These are phyloP conservation scores for Eudorcas thomsonii DNA, from an alignment of 2,113 vertebrate genomes.

Conservation along the genomic window DNA sequence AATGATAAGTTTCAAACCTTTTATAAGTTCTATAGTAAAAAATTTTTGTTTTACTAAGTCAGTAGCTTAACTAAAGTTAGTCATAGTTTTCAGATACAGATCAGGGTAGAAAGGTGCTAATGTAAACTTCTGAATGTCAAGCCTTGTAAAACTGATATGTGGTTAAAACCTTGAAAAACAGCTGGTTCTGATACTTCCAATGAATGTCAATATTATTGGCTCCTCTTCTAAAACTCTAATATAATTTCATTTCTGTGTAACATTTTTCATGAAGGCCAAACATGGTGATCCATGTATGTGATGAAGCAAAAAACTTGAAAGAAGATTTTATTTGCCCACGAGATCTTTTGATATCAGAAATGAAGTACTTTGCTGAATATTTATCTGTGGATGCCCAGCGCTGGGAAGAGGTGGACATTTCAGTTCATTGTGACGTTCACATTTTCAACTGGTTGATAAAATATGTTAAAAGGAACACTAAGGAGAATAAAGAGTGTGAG, in stretches of 20 bases:
- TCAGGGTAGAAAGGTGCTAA: background rate
- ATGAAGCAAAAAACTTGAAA: slow-evolving; percentile 97
- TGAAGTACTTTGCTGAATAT: slow-evolving; percentile 98
- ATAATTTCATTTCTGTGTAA: slow-evolving; percentile 63
- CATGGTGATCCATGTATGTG: slow-evolving; percentile 99
- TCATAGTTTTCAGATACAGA: background rate
- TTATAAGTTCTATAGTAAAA: slow-evolving; percentile 6
- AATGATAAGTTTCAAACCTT: slow-evolving; percentile 20
- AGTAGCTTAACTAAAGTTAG: slow-evolving; percentile 28
- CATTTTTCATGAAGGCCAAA: slow-evolving; percentile 85
- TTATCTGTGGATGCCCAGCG: slow-evolving; percentile 93
- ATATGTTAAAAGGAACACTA: slow-evolving; percentile 93
- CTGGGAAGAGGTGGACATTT: slow-evolving; percentile 99
- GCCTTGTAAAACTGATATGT: slow-evolving; percentile 1
- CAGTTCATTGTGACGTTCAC: slow-evolving; percentile 96
- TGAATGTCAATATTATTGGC: slow-evolving; percentile 33
- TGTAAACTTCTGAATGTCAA: slow-evolving; percentile 18
- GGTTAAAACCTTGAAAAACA: background rate
- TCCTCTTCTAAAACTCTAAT: slow-evolving; percentile 54
- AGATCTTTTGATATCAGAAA: slow-evolving; percentile 94
- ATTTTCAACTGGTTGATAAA: slow-evolving; percentile 99
- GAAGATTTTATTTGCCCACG: slow-evolving; percentile 97
- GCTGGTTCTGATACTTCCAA: slow-evolving; percentile 5
- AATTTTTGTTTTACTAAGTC: slow-evolving; percentile 26
- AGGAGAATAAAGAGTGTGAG: slow-evolving; percentile 83